Evolutionary conservation across 2,888 invertebrate species (phyloP).

Genomic region (Empis stercorea): DNA sequence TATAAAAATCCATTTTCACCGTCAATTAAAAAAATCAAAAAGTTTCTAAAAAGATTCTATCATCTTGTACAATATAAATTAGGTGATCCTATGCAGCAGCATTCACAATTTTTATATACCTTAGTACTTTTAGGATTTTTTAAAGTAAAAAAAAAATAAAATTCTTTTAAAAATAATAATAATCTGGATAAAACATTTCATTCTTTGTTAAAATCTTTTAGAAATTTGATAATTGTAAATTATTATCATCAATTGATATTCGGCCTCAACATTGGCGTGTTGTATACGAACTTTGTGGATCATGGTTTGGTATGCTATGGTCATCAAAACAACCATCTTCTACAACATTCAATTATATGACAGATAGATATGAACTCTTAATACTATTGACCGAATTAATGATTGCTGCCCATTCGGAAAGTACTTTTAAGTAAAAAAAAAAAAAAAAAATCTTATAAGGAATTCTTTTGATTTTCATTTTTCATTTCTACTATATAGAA

Average conservation of each 20-base stretch:
- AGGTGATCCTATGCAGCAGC: conserved; percentile 13
- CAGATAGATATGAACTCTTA: conserved; percentile 19
- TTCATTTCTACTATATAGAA: conserved; percentile 12
- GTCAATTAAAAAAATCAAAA: conserved; percentile 16
- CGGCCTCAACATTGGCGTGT: conserved; percentile 17
- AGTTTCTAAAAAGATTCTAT: conserved; percentile 22
- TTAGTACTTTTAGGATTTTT: conserved; percentile 23
- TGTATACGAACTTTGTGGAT: conserved; percentile 20
- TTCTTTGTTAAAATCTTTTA: conserved; percentile 8
- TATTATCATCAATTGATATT: conserved; percentile 14
- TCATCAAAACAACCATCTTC: conserved; percentile 11
- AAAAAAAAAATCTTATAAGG: too few relatives aligned
- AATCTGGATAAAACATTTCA: too few relatives aligned
- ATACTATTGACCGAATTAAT: conserved; percentile 21
- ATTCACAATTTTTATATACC: conserved; percentile 19
- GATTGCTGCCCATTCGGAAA: conserved; percentile 17
- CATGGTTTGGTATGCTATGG: conserved; percentile 20
- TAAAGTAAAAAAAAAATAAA: conserved; percentile 15
- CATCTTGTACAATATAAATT: conserved; percentile 15
- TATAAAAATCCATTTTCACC: conserved; percentile 15
- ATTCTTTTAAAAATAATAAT: not conserved
- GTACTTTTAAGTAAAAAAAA: conserved; percentile 20
- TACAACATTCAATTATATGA: conserved; percentile 6
- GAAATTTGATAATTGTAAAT: conserved; percentile 19
- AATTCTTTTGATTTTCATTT: too few relatives aligned